Conservation (phyloP, 2,797 vertebrate genomes). For the Saxicola maurus region DNA sequence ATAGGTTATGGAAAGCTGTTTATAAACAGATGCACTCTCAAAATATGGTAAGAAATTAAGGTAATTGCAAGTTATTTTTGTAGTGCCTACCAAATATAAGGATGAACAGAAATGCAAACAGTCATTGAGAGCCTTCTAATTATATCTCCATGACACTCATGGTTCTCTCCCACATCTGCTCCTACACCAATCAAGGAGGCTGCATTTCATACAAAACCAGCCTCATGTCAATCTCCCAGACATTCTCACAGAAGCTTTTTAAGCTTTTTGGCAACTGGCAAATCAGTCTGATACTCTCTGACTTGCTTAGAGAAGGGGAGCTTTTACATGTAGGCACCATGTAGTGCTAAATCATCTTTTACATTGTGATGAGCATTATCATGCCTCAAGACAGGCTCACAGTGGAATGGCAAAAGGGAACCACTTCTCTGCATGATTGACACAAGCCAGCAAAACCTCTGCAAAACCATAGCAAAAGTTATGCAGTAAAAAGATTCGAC, state of each 20-base stretch:
- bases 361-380: background rate
- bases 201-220: background rate
- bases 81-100: background rate
- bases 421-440: background rate
- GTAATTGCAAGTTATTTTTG: background rate
- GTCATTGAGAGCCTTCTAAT: background rate
- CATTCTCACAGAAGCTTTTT: background rate
- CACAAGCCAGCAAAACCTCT: background rate
- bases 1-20: slow-evolving; percentile 8
- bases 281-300: background rate
- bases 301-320: background rate
- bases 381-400: background rate
- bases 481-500: background rate
- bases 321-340: background rate
- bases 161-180: background rate
- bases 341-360: background rate
- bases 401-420: background rate
- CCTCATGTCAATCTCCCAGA: background rate
- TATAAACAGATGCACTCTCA: slow-evolving; percentile 29
- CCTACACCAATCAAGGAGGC: background rate
- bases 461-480: background rate
- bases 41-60: background rate
- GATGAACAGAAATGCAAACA: background rate
- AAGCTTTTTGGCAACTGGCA: background rate
- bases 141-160: background rate